Base-by-base conservation (phyloP, 2,888 invertebrate genomes). In the Tetanocera ferruginea region DNA sequence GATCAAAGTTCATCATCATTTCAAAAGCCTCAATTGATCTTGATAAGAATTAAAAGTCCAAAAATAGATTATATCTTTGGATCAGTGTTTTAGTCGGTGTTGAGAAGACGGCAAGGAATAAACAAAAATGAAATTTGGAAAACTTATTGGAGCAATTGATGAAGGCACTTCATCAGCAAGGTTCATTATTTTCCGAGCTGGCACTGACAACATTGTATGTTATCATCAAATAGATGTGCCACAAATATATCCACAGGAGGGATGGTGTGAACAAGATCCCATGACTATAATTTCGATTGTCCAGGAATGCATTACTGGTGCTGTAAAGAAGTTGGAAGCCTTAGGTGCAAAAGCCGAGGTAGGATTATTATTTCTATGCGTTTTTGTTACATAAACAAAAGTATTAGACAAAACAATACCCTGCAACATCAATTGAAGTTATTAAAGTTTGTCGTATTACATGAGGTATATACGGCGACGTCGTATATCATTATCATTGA, bases 251-350 rank as follows among this genome's bases (percentile, higher is more conserved):
- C 98, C 98, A 4, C 93, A 95, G 87, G 83, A 97, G 91, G 97
- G 98, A 86, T 99, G 98, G 98, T 97, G 98, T 14, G 99, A 99
- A 89, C 97, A 98, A 90, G 96, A 98, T 89, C 97, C 99, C 0
- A 88, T 92, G 82, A 94, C 94, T 83, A 95, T 99, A 81, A 89
- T 97, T 76, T 90, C 93, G 66, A 94, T 96, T 5, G 97, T 98
- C 0, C 91, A 91, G 51, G 92, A 92, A 75, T 99, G 98, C 87
- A 95, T 99, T 14, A 92, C 93, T 79, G 93, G 94, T 86, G 94
- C 96, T 5, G 92, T 96, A 4, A 92, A 94, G 83, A 94, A 95
- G 87, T 90, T 97, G 55, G 88, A 91, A 6, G 88, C 90, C 14
- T 85, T 94, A 88, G 91, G 94, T 84, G 91, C 92, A 25, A 87